Conservation (phyloP, 2,113 vertebrate genomes). For the Lonchura striata region DNA sequence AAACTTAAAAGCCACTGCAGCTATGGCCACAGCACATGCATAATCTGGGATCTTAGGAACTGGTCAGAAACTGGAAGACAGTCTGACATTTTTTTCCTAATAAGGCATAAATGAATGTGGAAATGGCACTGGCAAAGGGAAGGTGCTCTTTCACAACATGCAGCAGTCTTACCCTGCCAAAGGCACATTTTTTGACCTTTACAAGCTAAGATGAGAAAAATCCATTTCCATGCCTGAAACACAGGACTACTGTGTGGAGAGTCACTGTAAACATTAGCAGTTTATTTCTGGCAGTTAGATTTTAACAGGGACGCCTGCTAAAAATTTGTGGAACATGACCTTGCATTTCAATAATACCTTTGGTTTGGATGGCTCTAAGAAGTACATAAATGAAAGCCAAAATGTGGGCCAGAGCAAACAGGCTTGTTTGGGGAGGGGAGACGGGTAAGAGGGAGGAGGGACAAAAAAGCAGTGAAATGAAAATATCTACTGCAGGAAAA, state of each 20-base stretch:
- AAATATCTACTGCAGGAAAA: not conserved
- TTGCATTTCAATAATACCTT: slow-evolving; percentile 32
- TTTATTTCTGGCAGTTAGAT: not conserved
- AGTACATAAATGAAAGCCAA: not conserved
- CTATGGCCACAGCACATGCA: not conserved
- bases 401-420: not conserved
- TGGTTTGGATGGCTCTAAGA: slow-evolving; percentile 8
- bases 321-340: slow-evolving; percentile 18
- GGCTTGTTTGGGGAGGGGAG: not conserved
- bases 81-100: not conserved
- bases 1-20: not conserved
- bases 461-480: not conserved
- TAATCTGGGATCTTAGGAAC: not conserved
- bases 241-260: slow-evolving; percentile 13
- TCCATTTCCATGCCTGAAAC: slow-evolving; percentile 13
- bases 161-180: not conserved
- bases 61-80: not conserved
- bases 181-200: not conserved
- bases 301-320: not conserved
- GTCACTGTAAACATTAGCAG: not conserved
- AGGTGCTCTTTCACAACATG: not conserved
- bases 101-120: not conserved
- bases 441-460: not conserved
- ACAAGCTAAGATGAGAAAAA: not conserved
- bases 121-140: not conserved